These are phyloP conservation scores for Drosophila tanythrix DNA, from an alignment of 2,888 invertebrate species.

Conservation along the genomic window DNA sequence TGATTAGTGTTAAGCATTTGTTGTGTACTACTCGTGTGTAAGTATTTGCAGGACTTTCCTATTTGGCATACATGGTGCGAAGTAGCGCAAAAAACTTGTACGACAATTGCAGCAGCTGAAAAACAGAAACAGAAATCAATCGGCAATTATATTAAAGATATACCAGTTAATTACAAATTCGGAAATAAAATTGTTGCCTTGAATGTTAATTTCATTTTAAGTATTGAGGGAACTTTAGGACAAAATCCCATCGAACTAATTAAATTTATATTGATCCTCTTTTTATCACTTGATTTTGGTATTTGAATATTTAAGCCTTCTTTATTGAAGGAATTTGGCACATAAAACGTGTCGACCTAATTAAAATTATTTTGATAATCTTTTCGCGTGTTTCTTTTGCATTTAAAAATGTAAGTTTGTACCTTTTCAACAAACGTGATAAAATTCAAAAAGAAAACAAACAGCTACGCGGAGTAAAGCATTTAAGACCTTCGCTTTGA, in stretches of 20 bases:
- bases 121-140: neutral
- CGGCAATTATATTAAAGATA: neutral
- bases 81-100: conserved; percentile 82
- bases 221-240: too few relatives aligned
- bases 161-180: neutral
- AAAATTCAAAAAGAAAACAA: too few relatives aligned
- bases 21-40: neutral
- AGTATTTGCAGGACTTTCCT: conserved; percentile 14
- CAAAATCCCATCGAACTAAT: too few relatives aligned
- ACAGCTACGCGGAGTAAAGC: too few relatives aligned
- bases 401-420: neutral
- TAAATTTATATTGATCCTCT: too few relatives aligned
- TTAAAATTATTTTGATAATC: neutral
- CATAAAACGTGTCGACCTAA: neutral
- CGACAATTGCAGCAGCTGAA: conserved; percentile 80
- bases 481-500: too few relatives aligned
- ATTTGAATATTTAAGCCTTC: too few relatives aligned
- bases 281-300: too few relatives aligned
- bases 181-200: too few relatives aligned
- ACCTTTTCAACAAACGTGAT: neutral
- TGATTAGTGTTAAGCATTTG: conserved; percentile 20
- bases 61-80: conserved; percentile 75
- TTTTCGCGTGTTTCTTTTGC: neutral
- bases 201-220: too few relatives aligned
- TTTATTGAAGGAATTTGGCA: too few relatives aligned